A percentile compares a stretch with the other conserved stretches of the same genome.
Conservation (phyloP, 2,888 invertebrate genomes). For the Sesia apiformis region DNA sequence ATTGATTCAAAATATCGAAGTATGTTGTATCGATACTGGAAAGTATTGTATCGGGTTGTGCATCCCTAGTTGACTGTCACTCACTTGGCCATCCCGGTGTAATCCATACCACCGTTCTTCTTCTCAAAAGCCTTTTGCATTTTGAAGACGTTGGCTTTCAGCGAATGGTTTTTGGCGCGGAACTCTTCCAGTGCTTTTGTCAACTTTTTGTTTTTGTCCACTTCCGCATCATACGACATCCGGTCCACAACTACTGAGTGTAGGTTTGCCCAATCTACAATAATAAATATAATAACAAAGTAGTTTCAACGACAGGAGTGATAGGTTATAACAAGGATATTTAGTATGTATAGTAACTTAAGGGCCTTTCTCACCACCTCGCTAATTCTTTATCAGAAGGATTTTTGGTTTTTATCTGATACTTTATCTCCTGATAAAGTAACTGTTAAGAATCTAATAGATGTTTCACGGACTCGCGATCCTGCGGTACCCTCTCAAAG, state of each 20-base stretch:
- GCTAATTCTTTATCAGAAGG: too few relatives aligned
- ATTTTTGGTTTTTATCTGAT: too few relatives aligned
- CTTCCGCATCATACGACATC: constrained; percentile 63
- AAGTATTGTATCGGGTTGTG: too few relatives aligned
- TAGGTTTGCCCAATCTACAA: constrained; percentile 54
- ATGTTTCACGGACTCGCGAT: too few relatives aligned
- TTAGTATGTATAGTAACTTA: too few relatives aligned
- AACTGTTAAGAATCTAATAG: too few relatives aligned
- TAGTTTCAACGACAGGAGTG: background rate
- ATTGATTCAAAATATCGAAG: too few relatives aligned
- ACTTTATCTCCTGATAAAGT: too few relatives aligned
- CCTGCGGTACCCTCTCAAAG: too few relatives aligned
- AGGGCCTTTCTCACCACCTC: too few relatives aligned
- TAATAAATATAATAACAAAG: too few relatives aligned
- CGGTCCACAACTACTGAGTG: constrained; percentile 64
- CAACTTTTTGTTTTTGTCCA: constrained; percentile 60
- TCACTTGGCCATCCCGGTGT: constrained; percentile 2
- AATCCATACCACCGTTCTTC: background rate
- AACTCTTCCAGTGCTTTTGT: constrained; percentile 54
- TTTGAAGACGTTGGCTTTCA: constrained; percentile 38
- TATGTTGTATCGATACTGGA: too few relatives aligned
- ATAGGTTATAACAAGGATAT: background rate
- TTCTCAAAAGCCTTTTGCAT: constrained; percentile 46
- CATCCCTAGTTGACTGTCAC: background rate
- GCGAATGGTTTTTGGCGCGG: constrained; percentile 66